phyloP scores from a whole-genome alignment of 2,888 invertebrate species.

The Tetrapedia diversipes region DNA sequence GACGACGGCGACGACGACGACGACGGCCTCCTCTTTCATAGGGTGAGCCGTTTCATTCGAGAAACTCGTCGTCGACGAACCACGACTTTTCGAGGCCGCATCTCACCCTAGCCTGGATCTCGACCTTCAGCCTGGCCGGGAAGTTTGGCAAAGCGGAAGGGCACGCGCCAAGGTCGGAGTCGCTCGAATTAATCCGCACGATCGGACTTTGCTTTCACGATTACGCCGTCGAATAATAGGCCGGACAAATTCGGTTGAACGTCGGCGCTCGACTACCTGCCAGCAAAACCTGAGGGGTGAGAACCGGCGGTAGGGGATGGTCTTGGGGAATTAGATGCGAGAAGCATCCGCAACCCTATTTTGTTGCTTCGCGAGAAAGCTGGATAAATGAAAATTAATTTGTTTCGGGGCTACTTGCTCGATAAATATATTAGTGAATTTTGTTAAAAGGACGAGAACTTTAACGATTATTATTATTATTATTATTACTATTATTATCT shows the following conservation, averaged over 20 bases:
- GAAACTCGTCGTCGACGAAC: conserved; percentile 58
- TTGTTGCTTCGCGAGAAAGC: no score
- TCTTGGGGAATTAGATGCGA: conserved; percentile 12
- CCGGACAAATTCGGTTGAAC: conserved; percentile 30
- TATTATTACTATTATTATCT: no score
- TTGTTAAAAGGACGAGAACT: no score
- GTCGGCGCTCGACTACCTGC: conserved; percentile 7
- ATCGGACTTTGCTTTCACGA: conserved; percentile 35
- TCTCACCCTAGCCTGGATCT: no score
- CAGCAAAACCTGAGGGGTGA: background rate
- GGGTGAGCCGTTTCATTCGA: conserved; percentile 68
- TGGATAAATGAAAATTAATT: no score
- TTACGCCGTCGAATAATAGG: conserved; percentile 36
- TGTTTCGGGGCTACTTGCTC: no score
- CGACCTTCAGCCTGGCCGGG: conserved; percentile 65
- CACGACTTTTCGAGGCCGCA: conserved; percentile 42
- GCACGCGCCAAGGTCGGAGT: conserved; percentile 30
- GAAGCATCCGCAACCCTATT: background rate
- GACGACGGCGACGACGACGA: conserved; percentile 44
- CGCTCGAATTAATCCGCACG: conserved; percentile 54
- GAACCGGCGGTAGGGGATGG: background rate
- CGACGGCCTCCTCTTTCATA: conserved; percentile 71
- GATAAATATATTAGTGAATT: no score
- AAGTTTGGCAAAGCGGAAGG: conserved; percentile 46
- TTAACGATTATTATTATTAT: no score